phyloP scores from a whole-genome alignment of 2,113 vertebrate species.

The Penelope pileata region DNA sequence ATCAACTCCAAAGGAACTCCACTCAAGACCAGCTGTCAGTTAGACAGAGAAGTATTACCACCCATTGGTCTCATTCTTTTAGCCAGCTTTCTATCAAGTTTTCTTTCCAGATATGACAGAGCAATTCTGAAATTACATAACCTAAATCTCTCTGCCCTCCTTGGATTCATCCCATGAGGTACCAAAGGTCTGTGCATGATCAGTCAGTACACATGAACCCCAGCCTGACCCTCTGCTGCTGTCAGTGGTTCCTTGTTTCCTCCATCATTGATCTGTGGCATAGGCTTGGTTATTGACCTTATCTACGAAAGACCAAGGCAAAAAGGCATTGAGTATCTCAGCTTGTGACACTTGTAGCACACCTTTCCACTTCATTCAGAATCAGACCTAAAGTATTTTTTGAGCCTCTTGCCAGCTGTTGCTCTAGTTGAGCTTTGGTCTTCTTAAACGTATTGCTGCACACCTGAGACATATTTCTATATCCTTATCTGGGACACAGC shows the following conservation, averaged over 20 bases:
- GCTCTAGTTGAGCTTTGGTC: not conserved
- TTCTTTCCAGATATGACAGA: not conserved
- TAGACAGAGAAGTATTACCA: not conserved
- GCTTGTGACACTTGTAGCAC: not conserved
- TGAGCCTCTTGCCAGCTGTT: not conserved
- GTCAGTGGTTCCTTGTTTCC: not conserved
- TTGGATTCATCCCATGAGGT: not conserved
- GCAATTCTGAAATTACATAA: not conserved
- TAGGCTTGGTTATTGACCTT: not conserved
- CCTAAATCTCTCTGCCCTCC: not conserved
- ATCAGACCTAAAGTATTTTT: not conserved
- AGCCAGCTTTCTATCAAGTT: not conserved
- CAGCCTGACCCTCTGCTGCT: not conserved
- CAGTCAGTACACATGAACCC: not conserved
- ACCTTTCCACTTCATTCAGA: not conserved
- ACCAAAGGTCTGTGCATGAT: not conserved
- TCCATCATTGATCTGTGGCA: not conserved
- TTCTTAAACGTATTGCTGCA: not conserved
- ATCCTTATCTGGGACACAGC: not conserved
- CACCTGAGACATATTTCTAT: not conserved
- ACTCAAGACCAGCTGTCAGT: not conserved
- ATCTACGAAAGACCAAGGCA: not conserved
- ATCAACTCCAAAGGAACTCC: not conserved
- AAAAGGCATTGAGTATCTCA: not conserved
- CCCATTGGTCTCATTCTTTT: not conserved